These are phyloP conservation scores for Malaclemys terrapin DNA, from an alignment of 2,113 vertebrate genomes.

Conservation along the genomic window DNA sequence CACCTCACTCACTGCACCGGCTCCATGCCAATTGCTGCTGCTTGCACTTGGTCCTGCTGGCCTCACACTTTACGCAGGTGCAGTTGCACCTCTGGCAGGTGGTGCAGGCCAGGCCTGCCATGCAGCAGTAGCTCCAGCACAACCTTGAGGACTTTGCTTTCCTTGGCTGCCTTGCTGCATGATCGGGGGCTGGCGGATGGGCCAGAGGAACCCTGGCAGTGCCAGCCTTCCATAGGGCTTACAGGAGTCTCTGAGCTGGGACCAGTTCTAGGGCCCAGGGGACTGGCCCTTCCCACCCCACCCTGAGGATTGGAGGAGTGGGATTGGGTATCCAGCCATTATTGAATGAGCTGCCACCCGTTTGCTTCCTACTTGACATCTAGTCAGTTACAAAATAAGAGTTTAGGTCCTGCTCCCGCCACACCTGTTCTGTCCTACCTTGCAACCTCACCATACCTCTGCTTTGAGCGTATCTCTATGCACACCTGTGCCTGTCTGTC, in stretches of 20 bases:
- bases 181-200: neutral
- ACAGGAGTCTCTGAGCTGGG: neutral
- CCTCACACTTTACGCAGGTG: neutral
- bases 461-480: neutral
- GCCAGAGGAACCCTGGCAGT: neutral
- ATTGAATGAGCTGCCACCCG: neutral
- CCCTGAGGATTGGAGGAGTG: neutral
- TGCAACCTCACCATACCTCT: too few species aligned
- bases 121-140: neutral
- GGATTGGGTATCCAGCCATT: neutral
- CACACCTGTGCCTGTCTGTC: neutral
- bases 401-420: too few species aligned
- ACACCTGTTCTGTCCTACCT: too few species aligned
- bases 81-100: neutral
- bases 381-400: neutral
- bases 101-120: neutral
- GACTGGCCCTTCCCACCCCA: neutral
- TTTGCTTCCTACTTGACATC: neutral
- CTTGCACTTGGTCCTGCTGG: neutral
- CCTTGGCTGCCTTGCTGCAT: neutral
- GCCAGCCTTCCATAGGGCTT: neutral
- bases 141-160: neutral
- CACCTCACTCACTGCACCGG: neutral
- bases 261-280: neutral
- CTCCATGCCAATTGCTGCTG: neutral